Conservation (phyloP, 2,888 invertebrate species). For the Timema cristinae region DNA sequence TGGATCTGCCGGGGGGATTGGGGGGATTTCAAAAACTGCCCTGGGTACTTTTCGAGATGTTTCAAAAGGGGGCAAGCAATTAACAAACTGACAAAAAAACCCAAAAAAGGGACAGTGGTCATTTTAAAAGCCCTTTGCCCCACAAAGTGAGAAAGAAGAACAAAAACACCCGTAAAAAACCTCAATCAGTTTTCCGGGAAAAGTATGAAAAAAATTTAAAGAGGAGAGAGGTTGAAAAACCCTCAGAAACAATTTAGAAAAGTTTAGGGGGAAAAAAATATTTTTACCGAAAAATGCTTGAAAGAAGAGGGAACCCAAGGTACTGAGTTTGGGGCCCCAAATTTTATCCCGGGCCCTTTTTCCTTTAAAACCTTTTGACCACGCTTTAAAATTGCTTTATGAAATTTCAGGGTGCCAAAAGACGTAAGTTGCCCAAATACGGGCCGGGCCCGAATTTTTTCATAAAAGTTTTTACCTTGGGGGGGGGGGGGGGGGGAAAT, state of each 20-base stretch:
- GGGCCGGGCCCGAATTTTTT: constrained; percentile 41
- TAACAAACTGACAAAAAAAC: too few species aligned
- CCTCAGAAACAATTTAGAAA: constrained; percentile 32
- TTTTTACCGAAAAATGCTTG: constrained; percentile 32
- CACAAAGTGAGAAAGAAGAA: too few species aligned
- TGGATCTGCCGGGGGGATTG: too few species aligned
- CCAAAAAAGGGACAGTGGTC: too few species aligned
- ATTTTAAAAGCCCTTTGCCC: too few species aligned
- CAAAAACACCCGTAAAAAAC: too few species aligned
- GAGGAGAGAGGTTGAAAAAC: constrained; percentile 32
- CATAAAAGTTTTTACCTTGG: constrained; percentile 41
- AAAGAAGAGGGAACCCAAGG: constrained; percentile 24
- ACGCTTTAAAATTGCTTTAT: constrained; percentile 35
- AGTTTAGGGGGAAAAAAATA: constrained; percentile 31
- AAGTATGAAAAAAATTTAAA: constrained; percentile 33
- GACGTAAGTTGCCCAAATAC: constrained; percentile 39
- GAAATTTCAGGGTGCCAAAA: constrained; percentile 39
- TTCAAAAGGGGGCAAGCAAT: too few species aligned
- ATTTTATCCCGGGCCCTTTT: constrained; percentile 29
- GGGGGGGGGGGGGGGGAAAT: too few species aligned
- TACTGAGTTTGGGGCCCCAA: constrained; percentile 18
- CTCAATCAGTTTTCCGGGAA: too few species aligned
- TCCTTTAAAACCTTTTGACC: constrained; percentile 33
- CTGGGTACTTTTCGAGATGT: too few species aligned
- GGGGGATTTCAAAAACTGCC: too few species aligned